phyloP scores from a whole-genome alignment of 2,888 invertebrate genomes.

The Drosophila cyrtoloma region DNA sequence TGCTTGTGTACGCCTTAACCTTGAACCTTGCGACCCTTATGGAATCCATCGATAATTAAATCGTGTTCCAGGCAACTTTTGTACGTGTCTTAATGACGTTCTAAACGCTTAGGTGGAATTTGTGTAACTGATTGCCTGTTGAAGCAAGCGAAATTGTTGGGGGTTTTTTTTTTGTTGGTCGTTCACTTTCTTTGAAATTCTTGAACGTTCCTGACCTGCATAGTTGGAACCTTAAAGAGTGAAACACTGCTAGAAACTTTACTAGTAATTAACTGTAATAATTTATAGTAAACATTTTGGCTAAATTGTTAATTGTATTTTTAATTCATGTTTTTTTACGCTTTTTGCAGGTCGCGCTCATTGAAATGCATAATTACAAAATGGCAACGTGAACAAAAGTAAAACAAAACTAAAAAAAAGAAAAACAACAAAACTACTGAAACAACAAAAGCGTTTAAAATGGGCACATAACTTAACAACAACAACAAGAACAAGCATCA shows the following conservation, averaged over 20 bases:
- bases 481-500: slow-evolving; percentile 9
- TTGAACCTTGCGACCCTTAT: slow-evolving; percentile 19
- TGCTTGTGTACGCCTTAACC: slow-evolving; percentile 17
- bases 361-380: slow-evolving; percentile 49
- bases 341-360: slow-evolving; percentile 48
- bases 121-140: neutral
- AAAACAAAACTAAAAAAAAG: slow-evolving; percentile 31
- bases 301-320: slow-evolving; percentile 27
- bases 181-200: slow-evolving; percentile 40
- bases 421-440: slow-evolving; percentile 16
- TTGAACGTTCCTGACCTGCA: slow-evolving; percentile 32
- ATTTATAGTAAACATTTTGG: slow-evolving; percentile 23
- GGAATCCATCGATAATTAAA: slow-evolving; percentile 34
- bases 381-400: slow-evolving; percentile 53
- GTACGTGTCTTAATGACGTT: slow-evolving; percentile 24
- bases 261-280: slow-evolving; percentile 18
- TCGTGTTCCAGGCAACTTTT: slow-evolving; percentile 21
- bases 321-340: slow-evolving; percentile 26
- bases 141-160: slow-evolving; percentile 2
- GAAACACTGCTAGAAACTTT: neutral
- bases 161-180: neutral
- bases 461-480: slow-evolving; percentile 49
- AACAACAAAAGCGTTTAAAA: slow-evolving; percentile 48
- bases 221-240: slow-evolving; percentile 26
- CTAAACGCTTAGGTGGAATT: slow-evolving; percentile 23